Evolutionary conservation across 1,140 invertebrate species (phyloP).

Genomic region (Zaprionus capensis): DNA sequence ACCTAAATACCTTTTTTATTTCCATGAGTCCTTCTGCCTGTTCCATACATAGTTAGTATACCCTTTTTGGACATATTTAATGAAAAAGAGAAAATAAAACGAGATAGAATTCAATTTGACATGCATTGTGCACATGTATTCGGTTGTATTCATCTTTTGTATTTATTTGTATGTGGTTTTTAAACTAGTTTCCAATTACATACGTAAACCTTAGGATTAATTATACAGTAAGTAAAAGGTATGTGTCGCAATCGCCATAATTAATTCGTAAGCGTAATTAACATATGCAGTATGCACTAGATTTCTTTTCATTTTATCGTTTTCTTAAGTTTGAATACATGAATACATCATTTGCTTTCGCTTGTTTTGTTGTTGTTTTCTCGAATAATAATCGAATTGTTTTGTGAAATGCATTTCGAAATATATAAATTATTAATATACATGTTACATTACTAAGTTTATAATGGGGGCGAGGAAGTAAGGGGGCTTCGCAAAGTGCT

Average conservation of each 20-base stretch:
- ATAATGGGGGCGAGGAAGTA: background rate
- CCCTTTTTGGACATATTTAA: no score
- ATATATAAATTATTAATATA: slow-evolving; percentile 49
- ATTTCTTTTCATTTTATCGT: slow-evolving; percentile 1
- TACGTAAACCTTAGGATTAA: slow-evolving; percentile 47
- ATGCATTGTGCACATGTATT: slow-evolving; percentile 16
- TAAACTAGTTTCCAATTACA: slow-evolving; percentile 54
- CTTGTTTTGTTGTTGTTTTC: slow-evolving; percentile 5
- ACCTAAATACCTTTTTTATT: no score
- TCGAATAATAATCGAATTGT: slow-evolving; percentile 34
- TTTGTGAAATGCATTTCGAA: slow-evolving; percentile 45
- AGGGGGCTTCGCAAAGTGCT: slow-evolving; percentile 21
- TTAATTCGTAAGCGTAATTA: slow-evolving; percentile 48
- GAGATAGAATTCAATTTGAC: slow-evolving; percentile 25
- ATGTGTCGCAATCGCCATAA: slow-evolving; percentile 44
- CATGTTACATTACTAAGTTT: slow-evolving; percentile 43
- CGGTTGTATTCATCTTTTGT: slow-evolving; percentile 36
- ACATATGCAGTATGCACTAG: slow-evolving; percentile 44
- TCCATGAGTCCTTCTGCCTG: no score
- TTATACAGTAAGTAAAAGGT: slow-evolving; percentile 51
- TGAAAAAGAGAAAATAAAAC: background rate
- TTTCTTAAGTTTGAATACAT: slow-evolving; percentile 9
- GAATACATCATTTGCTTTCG: background rate
- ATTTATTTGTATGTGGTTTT: slow-evolving; percentile 47
- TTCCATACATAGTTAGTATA: no score